phyloP scores from a whole-genome alignment of 2,113 vertebrate species.

The Ammospiza nelsoni region DNA sequence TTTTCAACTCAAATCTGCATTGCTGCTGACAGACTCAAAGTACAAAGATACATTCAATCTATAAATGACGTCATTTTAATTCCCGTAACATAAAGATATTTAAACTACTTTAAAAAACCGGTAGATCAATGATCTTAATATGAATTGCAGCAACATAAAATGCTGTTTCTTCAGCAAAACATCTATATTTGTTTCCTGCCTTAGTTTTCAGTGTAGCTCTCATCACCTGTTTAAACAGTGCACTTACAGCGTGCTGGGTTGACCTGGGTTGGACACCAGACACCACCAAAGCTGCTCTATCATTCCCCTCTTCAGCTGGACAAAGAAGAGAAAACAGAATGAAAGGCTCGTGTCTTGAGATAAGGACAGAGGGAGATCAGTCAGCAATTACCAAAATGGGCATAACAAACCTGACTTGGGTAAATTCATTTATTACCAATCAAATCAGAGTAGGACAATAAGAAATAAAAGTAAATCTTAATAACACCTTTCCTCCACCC shows the following conservation, averaged over 20 bases:
- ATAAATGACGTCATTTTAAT: not conserved
- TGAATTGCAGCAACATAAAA: not conserved
- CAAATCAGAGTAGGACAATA: not conserved
- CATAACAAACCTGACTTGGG: not conserved
- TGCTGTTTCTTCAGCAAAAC: not conserved
- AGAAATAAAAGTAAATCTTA: not conserved
- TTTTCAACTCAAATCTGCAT: not conserved
- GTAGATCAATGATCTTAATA: not conserved
- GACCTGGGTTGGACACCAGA: not conserved
- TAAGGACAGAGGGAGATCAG: not conserved
- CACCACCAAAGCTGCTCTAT: not conserved
- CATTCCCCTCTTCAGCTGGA: not conserved
- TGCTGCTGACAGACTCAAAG: not conserved
- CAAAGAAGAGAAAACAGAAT: not conserved
- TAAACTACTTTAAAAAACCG: not conserved
- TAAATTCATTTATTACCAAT: not conserved
- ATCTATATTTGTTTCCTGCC: not conserved
- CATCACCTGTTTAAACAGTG: not conserved
- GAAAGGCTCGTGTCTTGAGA: rapidly evolving
- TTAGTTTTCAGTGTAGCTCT: not conserved
- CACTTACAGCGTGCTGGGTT: not conserved
- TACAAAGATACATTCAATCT: not conserved
- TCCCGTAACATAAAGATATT: not conserved
- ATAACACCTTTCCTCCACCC: not conserved
- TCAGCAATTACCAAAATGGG: not conserved